Percentiles rank a stretch among this genome's conserved stretches.
These are phyloP conservation scores for Bradypodion pumilum DNA, from an alignment of 2,797 vertebrate genomes.

Conservation along the genomic window DNA sequence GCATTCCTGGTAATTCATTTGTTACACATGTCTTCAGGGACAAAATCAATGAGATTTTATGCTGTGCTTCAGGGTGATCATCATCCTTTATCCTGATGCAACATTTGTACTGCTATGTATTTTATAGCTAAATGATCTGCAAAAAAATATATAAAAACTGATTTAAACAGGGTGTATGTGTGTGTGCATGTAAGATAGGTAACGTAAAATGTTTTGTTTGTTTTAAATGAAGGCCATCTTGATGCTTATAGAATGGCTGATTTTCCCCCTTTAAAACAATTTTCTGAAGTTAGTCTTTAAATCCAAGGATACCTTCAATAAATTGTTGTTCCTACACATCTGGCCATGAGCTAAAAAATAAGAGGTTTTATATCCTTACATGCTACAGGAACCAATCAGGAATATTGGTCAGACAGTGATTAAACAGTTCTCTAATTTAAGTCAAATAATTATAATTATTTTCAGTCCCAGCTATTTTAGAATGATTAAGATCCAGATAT, in stretches of 20 bases:
- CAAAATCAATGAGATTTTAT: constrained; percentile 66
- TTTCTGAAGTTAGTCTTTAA: neutral
- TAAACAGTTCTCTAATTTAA: neutral
- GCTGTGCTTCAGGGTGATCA: constrained; percentile 65
- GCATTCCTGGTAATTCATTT: constrained; percentile 63
- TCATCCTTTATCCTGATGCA: constrained; percentile 66
- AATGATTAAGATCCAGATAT: neutral
- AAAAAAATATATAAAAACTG: constrained; percentile 20
- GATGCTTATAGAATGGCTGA: neutral
- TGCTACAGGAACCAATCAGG: neutral
- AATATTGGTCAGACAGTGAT: neutral
- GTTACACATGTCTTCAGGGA: constrained; percentile 60
- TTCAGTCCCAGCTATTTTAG: neutral
- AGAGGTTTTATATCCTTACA: neutral
- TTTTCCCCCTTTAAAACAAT: neutral
- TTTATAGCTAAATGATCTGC: constrained; percentile 51
- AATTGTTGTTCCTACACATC: neutral
- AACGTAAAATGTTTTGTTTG: neutral
- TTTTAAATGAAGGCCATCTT: neutral
- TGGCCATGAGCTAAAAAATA: neutral
- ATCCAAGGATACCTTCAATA: neutral
- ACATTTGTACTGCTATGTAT: constrained; percentile 44
- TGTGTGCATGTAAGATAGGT: no score
- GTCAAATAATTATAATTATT: neutral
- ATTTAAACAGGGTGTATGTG: constrained; percentile 6